Evolutionary conservation across 2,113 vertebrate species (phyloP), one percentile per base, ranked within the genome.

Genomic region (Menidia beryllina): DNA sequence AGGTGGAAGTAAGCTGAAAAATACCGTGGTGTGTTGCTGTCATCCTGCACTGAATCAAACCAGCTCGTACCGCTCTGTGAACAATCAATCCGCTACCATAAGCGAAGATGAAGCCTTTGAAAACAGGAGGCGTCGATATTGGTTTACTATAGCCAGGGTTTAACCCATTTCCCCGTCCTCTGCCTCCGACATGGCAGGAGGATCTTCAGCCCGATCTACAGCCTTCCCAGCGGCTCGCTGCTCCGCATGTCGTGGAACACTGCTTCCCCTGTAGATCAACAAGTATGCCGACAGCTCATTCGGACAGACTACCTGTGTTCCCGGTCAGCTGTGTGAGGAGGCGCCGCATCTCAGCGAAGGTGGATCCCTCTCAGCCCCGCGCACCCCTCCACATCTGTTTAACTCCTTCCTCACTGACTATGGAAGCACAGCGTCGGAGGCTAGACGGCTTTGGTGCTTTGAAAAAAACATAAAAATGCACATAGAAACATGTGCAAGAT

Each of bases 231-330:
- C 57, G 70, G 20, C 12, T 72, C 59, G 24, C 70, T 55, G 75
- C 66, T 53, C 77, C 56, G 54, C 81, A 75, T 56, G 20, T 62
- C 70, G 38, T 77, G 5, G 26, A 73, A 8, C 38, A 15, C 47
- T 25, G 26, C 52, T 41, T 53, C 15, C 59, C 69, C 66, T 47
- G 51, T 51, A 70, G 92, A 95, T 95, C 96, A 97, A 97, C 96
- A 97, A 97, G 95, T 97, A 84, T 71, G 75, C 84, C 56, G 85
- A 73, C 78, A 70, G 72, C 82, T 86, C 84, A 41, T 75, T 82
- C 87, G 69, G 80, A 81, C 69, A 65, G 69, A 76, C 51, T 79
- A 86, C 90, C 84, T 72, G 82, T 83, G 79, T 69, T 73, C 68
- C 69, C 78, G 66, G 84, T 84, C 79, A 87, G 80, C 85, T 81